Base-by-base conservation (phyloP, 2,797 vertebrate genomes). In the Huso huso region DNA sequence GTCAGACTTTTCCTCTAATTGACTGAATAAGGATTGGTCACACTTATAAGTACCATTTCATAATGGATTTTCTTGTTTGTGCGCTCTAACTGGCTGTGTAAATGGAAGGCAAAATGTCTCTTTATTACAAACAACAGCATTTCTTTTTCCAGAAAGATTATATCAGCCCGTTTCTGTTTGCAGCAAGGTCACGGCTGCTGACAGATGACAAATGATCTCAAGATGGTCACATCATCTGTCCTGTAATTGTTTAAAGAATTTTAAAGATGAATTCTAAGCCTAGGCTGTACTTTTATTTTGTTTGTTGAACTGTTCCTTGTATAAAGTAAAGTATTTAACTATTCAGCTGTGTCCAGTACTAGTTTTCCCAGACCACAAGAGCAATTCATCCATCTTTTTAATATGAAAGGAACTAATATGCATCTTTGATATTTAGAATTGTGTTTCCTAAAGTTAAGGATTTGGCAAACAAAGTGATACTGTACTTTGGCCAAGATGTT, bases 21-120 rank as follows among this genome's bases (percentile, higher is more conserved):
- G 90, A 90, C 90, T 86, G 86, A 91, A 91, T 88, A 91, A 87
- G 90, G 87, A 80, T 86, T 71, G 71, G 92, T 93, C 92, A 93
- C 92, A 93, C 90, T 90, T 88, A 89, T 90, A 89, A 86, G 84
- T 86, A 84, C 89, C 89, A 74, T 90, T 84, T 84, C 74, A 6
- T 90, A 93, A 93, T 92, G 92, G 93, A 93, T 94, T 94, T 92
- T 87, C 90, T 88, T 90, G 92, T 95, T 93, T 91, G 91, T 88
- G 87, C 88, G 82, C 85, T 88, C 91, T 92, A 92, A 93, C 89
- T 87, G 90, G 87, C 90, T 86, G 89, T 84, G 82, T 85, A 82
- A 93, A 90, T 89, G 90, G 81, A 87, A 90, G 89, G 88, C 90
- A 91, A 92, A 86, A 92, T 88, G 91, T 91, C 79, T 82, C 86